phyloP scores from a whole-genome alignment of 2,797 vertebrate species.

The Sebastolobus altivelis region DNA sequence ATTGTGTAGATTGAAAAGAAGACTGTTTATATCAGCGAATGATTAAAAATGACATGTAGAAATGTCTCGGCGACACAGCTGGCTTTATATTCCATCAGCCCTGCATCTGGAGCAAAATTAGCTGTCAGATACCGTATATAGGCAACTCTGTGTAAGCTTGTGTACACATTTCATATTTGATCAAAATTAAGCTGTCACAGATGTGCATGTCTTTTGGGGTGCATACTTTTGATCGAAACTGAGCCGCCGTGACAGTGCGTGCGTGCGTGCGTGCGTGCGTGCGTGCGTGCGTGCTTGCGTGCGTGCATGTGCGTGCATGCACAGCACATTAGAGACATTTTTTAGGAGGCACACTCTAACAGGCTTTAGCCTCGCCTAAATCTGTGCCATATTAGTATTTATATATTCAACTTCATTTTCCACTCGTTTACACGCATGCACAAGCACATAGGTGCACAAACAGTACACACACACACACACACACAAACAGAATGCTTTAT shows the following conservation, averaged over 20 bases:
- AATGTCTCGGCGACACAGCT: constrained; percentile 34
- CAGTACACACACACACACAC: constrained; percentile 25
- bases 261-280: background rate
- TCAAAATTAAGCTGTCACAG: constrained; percentile 65
- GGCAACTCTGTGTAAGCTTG: constrained; percentile 26
- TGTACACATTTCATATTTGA: constrained; percentile 58
- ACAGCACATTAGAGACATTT: constrained; percentile 16
- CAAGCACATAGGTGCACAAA: constrained; percentile 53
- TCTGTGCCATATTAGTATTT: constrained; percentile 81
- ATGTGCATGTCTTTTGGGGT: constrained; percentile 30
- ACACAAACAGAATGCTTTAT: constrained; percentile 75
- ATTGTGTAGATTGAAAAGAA: constrained; percentile 25
- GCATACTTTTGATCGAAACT: constrained; percentile 49
- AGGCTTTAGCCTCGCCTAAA: constrained; percentile 59
- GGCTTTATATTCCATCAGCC: constrained; percentile 48
- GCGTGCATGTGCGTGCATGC: background rate
- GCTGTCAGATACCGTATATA: constrained; percentile 47
- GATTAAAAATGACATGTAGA: constrained; percentile 67
- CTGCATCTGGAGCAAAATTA: constrained; percentile 62
- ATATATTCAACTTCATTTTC: constrained; percentile 78
- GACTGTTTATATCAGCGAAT: constrained; percentile 52
- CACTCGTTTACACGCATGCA: constrained; percentile 61
- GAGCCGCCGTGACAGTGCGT: constrained; percentile 7
- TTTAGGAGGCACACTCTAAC: constrained; percentile 29
- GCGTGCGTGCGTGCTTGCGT: background rate